Conservation (phyloP, 2,888 invertebrate species). For the Agrilus biguttatus region DNA sequence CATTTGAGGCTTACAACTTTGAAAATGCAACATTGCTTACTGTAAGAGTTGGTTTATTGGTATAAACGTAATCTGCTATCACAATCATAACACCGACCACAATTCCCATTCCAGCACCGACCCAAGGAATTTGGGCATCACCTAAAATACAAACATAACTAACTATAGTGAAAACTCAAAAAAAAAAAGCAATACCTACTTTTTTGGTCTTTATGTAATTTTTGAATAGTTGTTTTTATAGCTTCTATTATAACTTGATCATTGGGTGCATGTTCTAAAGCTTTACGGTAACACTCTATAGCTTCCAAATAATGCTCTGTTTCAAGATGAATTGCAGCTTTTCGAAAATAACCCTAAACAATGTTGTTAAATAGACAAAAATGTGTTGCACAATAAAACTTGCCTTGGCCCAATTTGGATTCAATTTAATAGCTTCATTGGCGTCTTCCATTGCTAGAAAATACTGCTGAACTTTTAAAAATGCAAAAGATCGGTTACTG, state of each 20-base stretch:
- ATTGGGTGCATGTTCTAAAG: conserved; percentile 50
- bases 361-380: not conserved
- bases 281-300: conserved; percentile 51
- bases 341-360: conserved; percentile 53
- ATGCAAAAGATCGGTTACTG: conserved; percentile 70
- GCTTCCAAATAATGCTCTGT: conserved; percentile 53
- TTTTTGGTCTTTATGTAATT: conserved; percentile 43
- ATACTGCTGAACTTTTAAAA: conserved; percentile 62
- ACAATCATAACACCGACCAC: conserved; percentile 54
- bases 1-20: not conserved
- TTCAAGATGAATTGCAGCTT: conserved; percentile 56
- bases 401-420: conserved; percentile 70
- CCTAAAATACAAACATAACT: conserved; percentile 31
- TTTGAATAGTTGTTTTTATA: conserved; percentile 42
- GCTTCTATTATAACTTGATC: conserved; percentile 49
- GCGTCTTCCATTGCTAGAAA: conserved; percentile 68
- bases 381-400: not conserved
- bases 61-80: conserved; percentile 51
- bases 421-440: conserved; percentile 54
- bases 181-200: conserved; percentile 29
- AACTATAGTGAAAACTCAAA: not conserved
- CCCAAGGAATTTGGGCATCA: conserved; percentile 58
- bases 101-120: conserved; percentile 59
- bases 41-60: conserved; percentile 51
- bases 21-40: conserved; percentile 31